Conservation (phyloP, 2,113 vertebrate genomes). For the rat (Rattus norvegicus) region DNA sequence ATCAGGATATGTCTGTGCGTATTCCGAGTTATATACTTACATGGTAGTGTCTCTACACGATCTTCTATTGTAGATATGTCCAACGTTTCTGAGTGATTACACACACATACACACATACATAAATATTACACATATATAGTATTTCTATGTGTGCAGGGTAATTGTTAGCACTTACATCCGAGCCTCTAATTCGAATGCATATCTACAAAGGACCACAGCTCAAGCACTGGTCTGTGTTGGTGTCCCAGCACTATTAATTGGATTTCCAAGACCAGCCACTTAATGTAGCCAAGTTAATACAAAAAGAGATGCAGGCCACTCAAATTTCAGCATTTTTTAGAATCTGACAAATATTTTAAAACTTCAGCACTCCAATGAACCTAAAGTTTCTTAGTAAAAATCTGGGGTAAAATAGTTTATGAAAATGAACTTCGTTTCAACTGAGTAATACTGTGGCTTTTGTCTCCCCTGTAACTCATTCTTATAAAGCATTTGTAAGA, state of each 20-base stretch:
- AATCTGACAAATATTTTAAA: slow-evolving; percentile 24
- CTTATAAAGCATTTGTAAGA: neutral
- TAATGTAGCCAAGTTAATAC: slow-evolving; percentile 14
- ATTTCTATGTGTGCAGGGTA: neutral
- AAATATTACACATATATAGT: no score
- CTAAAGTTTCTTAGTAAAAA: slow-evolving; percentile 42
- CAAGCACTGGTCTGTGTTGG: neutral
- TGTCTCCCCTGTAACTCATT: neutral
- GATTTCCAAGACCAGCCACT: neutral
- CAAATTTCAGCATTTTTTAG: slow-evolving; percentile 44
- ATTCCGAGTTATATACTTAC: neutral
- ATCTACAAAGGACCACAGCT: neutral
- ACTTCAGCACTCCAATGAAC: neutral
- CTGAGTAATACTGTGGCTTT: slow-evolving; percentile 38
- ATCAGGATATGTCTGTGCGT: neutral
- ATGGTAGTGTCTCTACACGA: neutral
- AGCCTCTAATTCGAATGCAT: neutral
- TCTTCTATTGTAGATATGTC: neutral
- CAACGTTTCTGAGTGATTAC: neutral
- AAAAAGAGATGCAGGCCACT: slow-evolving; percentile 44
- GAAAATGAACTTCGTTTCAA: neutral
- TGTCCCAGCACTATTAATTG: slow-evolving; percentile 38
- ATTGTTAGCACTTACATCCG: slow-evolving; percentile 28
- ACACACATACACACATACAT: no score
- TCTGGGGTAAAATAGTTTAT: neutral